A percentile compares a stretch with the other conserved stretches of the same genome.
phyloP scores from a whole-genome alignment of 2,888 invertebrate genomes.

The Amphipyra berbera region DNA sequence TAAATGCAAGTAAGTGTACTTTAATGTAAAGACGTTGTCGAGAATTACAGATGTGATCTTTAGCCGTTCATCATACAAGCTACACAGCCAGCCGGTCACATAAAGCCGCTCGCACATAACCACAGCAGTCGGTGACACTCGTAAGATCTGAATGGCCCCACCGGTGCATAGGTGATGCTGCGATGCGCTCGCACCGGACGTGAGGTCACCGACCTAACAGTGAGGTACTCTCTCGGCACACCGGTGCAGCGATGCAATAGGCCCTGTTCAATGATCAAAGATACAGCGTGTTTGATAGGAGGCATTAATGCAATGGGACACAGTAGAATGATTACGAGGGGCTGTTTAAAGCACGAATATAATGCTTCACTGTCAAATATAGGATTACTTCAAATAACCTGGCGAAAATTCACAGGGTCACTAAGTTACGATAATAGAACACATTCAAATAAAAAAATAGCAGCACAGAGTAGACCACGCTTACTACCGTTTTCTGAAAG shows the following conservation, averaged over 20 bases:
- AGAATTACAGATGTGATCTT: too few relatives aligned
- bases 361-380: too few relatives aligned
- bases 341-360: too few relatives aligned
- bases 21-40: too few relatives aligned
- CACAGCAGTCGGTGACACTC: conserved; percentile 27
- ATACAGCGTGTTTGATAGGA: conserved; percentile 8
- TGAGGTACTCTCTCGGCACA: not conserved
- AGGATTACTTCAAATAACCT: too few relatives aligned
- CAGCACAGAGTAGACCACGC: too few relatives aligned
- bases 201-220: conserved; percentile 29
- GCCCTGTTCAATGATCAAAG: conserved; percentile 5
- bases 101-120: conserved; percentile 14
- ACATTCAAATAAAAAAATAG: too few relatives aligned
- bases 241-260: conserved; percentile 17
- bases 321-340: not conserved
- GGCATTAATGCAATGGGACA: conserved; percentile 9
- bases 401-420: too few relatives aligned
- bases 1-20: not conserved
- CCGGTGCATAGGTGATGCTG: conserved; percentile 21
- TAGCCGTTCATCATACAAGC: too few relatives aligned
- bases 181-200: conserved; percentile 24
- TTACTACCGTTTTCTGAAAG: too few relatives aligned
- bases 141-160: conserved; percentile 16
- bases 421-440: too few relatives aligned
- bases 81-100: too few relatives aligned